Evolutionary conservation across 2,113 vertebrate genomes (phyloP), one percentile per base, ranked within the genome.

Genomic region (Takifugu flavidus): DNA sequence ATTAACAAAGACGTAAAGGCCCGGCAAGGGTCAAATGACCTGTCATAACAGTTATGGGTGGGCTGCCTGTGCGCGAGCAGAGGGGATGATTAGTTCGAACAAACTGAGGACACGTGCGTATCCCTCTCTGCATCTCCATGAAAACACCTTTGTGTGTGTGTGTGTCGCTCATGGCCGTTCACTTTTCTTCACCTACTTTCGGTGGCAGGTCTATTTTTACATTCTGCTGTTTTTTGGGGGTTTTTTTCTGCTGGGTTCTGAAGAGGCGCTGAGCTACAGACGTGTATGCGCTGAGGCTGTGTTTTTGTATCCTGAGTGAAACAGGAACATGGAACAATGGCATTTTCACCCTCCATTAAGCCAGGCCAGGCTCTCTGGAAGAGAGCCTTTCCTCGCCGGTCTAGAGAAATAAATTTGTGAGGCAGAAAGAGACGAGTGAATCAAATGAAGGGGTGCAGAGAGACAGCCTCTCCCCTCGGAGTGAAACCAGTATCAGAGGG

Each of bases 261-360:
- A 80, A 77, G 55, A 71, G 45, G 20, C 61, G 72, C 56, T 45
- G 62, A 67, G 72, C 59, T 45, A 63, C 62, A 75, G 54, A 65
- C 82, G 59, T 70, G 42, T 63, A 74, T 73, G 69, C 46, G 29
- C 53, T 58, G 69, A 79, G 73, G 57, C 15, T 39, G 61, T 72
- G 62, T 72, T 83, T 79, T 79, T 67, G 47, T 77, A 79, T 64
- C 76, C 60, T 4, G 20, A 86, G 79, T 25, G 59, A 83, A 85
- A 81, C 78, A 87, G 82, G 81, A 88, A 86, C 74, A 74, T 34
- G 57, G 80, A 86, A 86, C 86, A 86, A 88, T 84, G 65, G 77
- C 72, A 75, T 82, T 82, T 83, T 85, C 75, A 39, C 77, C 80
- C 81, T 83, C 71, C 83, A 86, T 89, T 86, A 82, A 70, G 77